A percentile compares a stretch with the other conserved stretches of the same genome.
These are phyloP conservation scores for Megathymus violae DNA, from an alignment of 1,140 invertebrate genomes.

Conservation along the genomic window DNA sequence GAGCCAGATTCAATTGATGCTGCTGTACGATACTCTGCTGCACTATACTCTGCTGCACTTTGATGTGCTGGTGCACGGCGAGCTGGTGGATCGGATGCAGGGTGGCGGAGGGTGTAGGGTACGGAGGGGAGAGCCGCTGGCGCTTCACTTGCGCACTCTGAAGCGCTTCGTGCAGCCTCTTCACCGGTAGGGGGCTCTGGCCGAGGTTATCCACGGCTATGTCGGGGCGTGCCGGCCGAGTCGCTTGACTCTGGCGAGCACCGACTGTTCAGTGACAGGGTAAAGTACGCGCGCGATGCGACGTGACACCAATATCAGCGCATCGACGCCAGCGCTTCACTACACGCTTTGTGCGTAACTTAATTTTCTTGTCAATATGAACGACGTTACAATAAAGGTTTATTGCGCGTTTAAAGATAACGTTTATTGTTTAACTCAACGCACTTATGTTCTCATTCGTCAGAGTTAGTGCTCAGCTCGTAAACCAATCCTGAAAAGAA, in stretches of 20 bases:
- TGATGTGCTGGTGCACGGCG: constrained; percentile 78
- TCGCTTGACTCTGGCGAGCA: constrained; percentile 79
- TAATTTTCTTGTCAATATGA: constrained; percentile 51
- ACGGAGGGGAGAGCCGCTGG: too few species aligned
- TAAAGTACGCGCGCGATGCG: constrained; percentile 63
- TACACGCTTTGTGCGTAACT: constrained; percentile 54
- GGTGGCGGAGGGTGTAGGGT: constrained; percentile 57
- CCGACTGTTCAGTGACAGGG: constrained; percentile 69
- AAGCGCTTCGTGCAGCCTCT: constrained; percentile 81
- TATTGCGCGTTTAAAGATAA: constrained; percentile 50
- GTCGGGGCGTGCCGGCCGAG: constrained; percentile 78
- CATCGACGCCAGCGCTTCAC: constrained; percentile 60
- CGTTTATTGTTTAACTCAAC: constrained; percentile 54
- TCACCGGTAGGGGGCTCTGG: constrained; percentile 79
- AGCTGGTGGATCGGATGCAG: constrained; percentile 76
- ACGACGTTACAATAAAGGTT: constrained; percentile 43
- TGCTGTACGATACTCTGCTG: constrained; percentile 79
- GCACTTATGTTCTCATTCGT: constrained; percentile 67
- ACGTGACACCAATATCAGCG: constrained; percentile 51
- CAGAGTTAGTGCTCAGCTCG: constrained; percentile 62
- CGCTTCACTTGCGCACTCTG: constrained; percentile 80
- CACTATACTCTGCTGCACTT: constrained; percentile 78
- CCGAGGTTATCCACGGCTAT: constrained; percentile 82
- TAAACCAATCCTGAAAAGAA: constrained; percentile 73
- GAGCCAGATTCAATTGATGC: constrained; percentile 76